phyloP scores from a whole-genome alignment of 2,888 invertebrate species.

The Gryllus longicercus region DNA sequence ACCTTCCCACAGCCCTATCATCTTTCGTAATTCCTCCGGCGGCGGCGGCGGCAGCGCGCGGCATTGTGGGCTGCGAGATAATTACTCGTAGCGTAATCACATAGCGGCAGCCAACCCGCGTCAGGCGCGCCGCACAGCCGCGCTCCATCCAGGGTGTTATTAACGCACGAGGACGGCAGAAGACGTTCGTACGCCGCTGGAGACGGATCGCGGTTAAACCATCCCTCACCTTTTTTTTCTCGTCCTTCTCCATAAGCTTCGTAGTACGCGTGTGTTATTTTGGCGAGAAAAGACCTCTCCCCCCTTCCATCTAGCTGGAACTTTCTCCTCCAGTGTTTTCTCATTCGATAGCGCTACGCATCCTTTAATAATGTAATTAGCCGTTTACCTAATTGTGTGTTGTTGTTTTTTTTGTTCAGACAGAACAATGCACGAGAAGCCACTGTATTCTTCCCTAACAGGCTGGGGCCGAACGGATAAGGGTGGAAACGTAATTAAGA shows the following conservation, averaged over 20 bases:
- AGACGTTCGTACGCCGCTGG: no score
- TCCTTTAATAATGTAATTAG: background rate
- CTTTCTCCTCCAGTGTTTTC: no score
- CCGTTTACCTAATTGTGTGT: background rate
- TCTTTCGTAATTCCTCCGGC: background rate
- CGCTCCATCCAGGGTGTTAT: no score
- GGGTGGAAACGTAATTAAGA: constrained; percentile 17
- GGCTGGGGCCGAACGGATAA: background rate
- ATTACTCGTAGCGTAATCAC: background rate
- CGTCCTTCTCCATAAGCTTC: no score
- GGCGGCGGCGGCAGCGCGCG: background rate
- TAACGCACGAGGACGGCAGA: no score
- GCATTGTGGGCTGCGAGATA: background rate
- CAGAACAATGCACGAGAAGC: background rate
- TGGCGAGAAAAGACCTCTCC: no score
- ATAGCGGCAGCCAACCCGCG: background rate
- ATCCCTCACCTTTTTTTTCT: no score
- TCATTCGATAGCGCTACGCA: background rate
- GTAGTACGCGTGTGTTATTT: no score
- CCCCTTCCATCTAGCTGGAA: no score
- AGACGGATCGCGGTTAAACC: no score
- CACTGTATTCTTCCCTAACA: background rate
- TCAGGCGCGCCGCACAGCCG: no score
- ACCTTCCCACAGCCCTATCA: constrained; percentile 4
- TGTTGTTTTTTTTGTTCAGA: background rate